Base-by-base conservation (phyloP, 2,888 invertebrate genomes). In the Seira musarum region DNA sequence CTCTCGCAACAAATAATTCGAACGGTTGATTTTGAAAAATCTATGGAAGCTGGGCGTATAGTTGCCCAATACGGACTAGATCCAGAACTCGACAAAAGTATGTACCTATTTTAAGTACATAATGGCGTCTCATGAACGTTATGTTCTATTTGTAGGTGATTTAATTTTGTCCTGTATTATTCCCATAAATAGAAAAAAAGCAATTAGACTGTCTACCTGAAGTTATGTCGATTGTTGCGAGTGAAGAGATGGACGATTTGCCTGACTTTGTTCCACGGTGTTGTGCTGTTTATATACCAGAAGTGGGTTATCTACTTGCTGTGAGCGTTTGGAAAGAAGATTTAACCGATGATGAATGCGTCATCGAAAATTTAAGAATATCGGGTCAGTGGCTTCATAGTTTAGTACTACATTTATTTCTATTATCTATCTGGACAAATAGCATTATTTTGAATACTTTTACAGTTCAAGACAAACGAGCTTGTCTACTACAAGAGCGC, bases 271-370 rank as follows among this genome's bases (percentile, higher is more conserved):
- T 85, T 15, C 13, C 80, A 70, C 91, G 92, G 86, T 94, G 93
- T 87, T 91, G 91, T 17, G 92, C 94, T 89, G 88, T 93, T 71
- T 94, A 93, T 88, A 90, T 94, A 87, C 94, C 94, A 0, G 93
- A 94, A 88, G 90, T 94, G 82, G 95, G 96, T 0, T 95, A 95
- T 89, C 89, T 96, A 82, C 90, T 96, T 13, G 93, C 93, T 0
- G 91, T 96, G n/a, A 93, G 92, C 71, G 90, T 91, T 80, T 93
- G 93, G 92, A 90, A 90, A 0, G 89, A 90, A 0, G 87, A 91
- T 87, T 90, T 92, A 72, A 89, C 90, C 2, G 89, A 90, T 67
- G 90, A 91, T 0, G 91, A 93, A 74, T 91, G 92, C 84, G 88
- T 91, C 70, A 89, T 94, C 78, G 92, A 93, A 0, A 91, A 92